Evolutionary conservation across 92 coral and sea anemone species (phyloP), one percentile per base, ranked within the genome.

Genomic region (Epizoanthus illoricatus): DNA sequence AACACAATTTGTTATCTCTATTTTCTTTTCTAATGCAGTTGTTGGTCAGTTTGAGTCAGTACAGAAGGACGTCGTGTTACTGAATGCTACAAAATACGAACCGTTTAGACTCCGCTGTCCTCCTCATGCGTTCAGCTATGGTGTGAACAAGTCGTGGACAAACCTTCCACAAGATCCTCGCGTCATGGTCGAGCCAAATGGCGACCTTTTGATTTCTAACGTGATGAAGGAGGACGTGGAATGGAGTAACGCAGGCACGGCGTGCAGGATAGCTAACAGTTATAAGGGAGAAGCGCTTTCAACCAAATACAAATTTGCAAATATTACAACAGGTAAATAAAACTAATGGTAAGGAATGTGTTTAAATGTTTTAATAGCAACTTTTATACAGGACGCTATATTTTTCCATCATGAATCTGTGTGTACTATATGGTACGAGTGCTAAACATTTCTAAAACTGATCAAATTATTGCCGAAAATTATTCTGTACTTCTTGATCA

Each of bases 191-290:
- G 15, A 63, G 5, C 71, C 82, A 1, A 45, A 62, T 43, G 82
- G 82, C 13, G 82, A 78, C 39, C 82, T 78, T 43, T 24, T 78
- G 42, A 78, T 78, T 12, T 78, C 82, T 5, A 78, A 78, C 36
- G 82, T 78, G 3, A 6, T 43, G 41, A 8, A 1, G 7, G 59
- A 63, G 0, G 82, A 78, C 28, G 3, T 42, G 7, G 71, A 20
- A 62, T 78, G 82, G 82, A 78, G 71, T 21, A 0, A 1, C 19
- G 21, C 3, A 4, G 82, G 82, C 33, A 78, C 71, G 47, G 82
- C 82, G 10, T 78, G 82, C 70, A 78, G 17, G 61, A 78, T 78
- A 19, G 43, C 70, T 7, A 78, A 62, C 24, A 12, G 18, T 40
- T 78, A 78, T 61, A 19, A 43, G 21, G 71, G 41, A 17, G 23